phyloP scores from a whole-genome alignment of 1,140 invertebrate genomes.

The Coenobita brevimanus region DNA sequence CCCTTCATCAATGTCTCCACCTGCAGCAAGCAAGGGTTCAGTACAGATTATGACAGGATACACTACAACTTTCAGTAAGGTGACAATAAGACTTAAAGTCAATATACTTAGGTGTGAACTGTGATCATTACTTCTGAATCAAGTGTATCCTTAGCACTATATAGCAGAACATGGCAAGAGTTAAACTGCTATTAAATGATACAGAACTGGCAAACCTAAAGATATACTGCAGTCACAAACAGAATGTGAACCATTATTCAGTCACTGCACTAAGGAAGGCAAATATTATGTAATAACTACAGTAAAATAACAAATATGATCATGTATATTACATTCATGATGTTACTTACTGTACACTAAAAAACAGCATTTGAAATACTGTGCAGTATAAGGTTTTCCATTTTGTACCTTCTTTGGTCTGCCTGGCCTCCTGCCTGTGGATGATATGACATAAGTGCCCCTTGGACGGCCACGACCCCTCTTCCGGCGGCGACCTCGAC shows the following conservation, averaged over 20 bases:
- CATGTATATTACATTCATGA: neutral
- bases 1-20: slow-evolving; percentile 64
- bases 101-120: no score
- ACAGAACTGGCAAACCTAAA: no score
- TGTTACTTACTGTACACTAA: no score
- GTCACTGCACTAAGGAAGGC: neutral
- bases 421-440: slow-evolving; percentile 57
- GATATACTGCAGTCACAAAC: neutral
- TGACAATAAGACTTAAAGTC: no score
- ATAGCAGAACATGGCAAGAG: no score
- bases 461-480: slow-evolving; percentile 53
- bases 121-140: no score
- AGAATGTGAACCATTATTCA: neutral
- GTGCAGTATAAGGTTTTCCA: neutral
- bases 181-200: no score
- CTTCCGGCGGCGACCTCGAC: slow-evolving; percentile 55
- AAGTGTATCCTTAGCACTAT: no score
- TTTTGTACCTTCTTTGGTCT: slow-evolving; percentile 54
- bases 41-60: neutral
- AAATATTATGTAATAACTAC: neutral
- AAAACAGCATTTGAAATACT: no score
- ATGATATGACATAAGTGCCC: slow-evolving; percentile 63
- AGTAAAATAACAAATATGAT: neutral
- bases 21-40: slow-evolving; percentile 13
- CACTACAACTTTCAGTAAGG: neutral